Percentiles rank a stretch among this genome's conserved stretches.
These are phyloP conservation scores for Nansenia antarctica DNA, from an alignment of 2,113 vertebrate genomes.

Conservation along the genomic window DNA sequence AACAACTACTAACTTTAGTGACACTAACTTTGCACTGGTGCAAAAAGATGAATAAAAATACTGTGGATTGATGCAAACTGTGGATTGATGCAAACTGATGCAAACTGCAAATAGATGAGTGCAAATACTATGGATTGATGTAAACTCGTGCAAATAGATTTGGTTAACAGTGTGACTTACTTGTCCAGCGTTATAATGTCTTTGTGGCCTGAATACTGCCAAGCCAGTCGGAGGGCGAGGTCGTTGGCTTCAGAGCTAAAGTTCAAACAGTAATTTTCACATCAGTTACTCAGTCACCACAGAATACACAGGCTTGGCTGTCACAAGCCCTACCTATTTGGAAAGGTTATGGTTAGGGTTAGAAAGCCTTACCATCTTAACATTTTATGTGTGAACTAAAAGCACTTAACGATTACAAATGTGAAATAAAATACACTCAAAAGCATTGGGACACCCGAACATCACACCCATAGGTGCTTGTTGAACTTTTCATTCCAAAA, in stretches of 20 bases:
- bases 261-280: constrained; percentile 59
- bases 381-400: not conserved
- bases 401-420: not conserved
- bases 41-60: no score
- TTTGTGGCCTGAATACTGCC: constrained; percentile 84
- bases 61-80: no score
- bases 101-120: constrained; percentile 78
- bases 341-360: not conserved
- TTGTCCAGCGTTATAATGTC: constrained; percentile 95
- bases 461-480: no score
- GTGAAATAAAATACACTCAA: not conserved
- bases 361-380: not conserved
- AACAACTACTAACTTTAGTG: no score
- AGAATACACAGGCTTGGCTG: constrained; percentile 62
- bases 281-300: constrained; percentile 69
- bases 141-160: no score
- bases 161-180: constrained; percentile 82
- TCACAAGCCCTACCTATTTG: constrained; percentile 3
- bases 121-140: no score
- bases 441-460: no score
- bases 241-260: constrained; percentile 97
- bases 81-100: no score
- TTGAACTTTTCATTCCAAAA: no score
- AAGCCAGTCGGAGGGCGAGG: constrained; percentile 89
- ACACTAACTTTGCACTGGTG: no score